Evolutionary conservation across 2,888 invertebrate genomes (phyloP).

Genomic region (Apamea monoglypha): DNA sequence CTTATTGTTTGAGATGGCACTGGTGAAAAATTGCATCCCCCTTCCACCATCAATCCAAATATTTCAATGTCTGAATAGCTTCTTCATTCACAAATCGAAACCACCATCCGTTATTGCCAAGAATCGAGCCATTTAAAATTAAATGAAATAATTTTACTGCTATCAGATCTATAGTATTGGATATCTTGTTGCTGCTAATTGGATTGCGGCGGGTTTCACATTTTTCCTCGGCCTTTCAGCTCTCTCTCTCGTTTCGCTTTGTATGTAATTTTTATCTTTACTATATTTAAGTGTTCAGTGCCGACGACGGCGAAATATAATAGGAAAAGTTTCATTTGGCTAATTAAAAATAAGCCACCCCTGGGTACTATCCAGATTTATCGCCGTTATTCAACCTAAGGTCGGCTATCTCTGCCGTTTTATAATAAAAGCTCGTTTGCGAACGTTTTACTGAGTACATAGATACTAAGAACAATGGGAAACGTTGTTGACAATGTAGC

Average conservation of each 20-base stretch:
- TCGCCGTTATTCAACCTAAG: slow-evolving; percentile 81
- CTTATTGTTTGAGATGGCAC: slow-evolving; percentile 84
- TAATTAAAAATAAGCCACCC: slow-evolving; percentile 88
- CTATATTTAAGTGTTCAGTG: slow-evolving; percentile 73
- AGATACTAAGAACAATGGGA: slow-evolving; percentile 78
- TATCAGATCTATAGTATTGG: slow-evolving; percentile 79
- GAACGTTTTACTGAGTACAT: slow-evolving; percentile 75
- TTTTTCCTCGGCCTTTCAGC: slow-evolving; percentile 77
- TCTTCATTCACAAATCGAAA: slow-evolving; percentile 54
- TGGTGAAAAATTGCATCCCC: slow-evolving; percentile 81
- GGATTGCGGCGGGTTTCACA: slow-evolving; percentile 82
- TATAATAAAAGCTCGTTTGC: slow-evolving; percentile 80
- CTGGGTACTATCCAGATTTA: slow-evolving; percentile 84
- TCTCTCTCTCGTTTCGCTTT: slow-evolving; percentile 72
- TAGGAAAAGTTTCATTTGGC: slow-evolving; percentile 88
- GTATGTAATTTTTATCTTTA: slow-evolving; percentile 84
- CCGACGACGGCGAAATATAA: slow-evolving; percentile 81
- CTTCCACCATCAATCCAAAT: slow-evolving; percentile 64
- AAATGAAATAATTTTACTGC: slow-evolving; percentile 78
- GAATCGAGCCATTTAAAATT: slow-evolving; percentile 69
- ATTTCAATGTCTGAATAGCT: slow-evolving; percentile 67
- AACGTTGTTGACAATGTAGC: slow-evolving; percentile 76
- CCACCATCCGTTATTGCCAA: slow-evolving; percentile 44
- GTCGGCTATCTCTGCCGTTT: slow-evolving; percentile 75
- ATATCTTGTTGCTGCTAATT: slow-evolving; percentile 84